Conservation (phyloP, 2,797 vertebrate species). For the Sciurus carolinensis region DNA sequence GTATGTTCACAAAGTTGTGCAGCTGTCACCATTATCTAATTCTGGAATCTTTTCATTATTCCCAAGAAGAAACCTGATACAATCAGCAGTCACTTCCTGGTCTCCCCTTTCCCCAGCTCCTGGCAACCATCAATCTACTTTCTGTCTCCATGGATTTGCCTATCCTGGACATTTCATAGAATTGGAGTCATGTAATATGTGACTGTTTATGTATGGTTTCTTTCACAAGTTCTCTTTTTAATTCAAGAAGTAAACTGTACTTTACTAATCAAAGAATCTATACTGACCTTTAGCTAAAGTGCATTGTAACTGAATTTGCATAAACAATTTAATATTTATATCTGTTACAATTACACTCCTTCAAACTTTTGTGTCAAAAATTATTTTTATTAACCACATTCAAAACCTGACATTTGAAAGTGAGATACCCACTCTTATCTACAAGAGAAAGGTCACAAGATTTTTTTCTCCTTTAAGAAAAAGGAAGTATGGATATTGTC, state of each 20-base stretch:
- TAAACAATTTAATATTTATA: conserved; percentile 56
- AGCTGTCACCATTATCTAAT: conserved; percentile 10
- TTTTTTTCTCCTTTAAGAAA: conserved; percentile 43
- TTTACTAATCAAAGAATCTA: conserved; percentile 61
- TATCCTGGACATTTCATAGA: conserved; percentile 16
- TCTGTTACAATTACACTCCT: conserved; percentile 48
- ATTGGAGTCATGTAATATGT: neutral
- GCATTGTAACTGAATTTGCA: conserved; percentile 44
- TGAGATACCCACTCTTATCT: neutral
- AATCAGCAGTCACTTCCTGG: neutral
- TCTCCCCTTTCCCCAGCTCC: neutral
- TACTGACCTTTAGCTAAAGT: conserved; percentile 64
- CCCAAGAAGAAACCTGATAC: neutral
- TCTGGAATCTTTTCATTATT: conserved; percentile 45
- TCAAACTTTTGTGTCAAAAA: conserved; percentile 62
- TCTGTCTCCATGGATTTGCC: neutral
- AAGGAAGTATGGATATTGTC: neutral
- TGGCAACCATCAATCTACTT: neutral
- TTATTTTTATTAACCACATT: conserved; percentile 68
- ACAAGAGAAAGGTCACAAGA: conserved; percentile 53
- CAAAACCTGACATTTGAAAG: conserved; percentile 68
- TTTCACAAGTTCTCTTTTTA: neutral
- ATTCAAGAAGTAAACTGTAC: conserved; percentile 42
- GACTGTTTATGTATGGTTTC: conserved; percentile 24
- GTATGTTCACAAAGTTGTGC: conserved; percentile 16